Conservation (phyloP, 1,140 invertebrate species). For the Drosophila chauvacae region DNA sequence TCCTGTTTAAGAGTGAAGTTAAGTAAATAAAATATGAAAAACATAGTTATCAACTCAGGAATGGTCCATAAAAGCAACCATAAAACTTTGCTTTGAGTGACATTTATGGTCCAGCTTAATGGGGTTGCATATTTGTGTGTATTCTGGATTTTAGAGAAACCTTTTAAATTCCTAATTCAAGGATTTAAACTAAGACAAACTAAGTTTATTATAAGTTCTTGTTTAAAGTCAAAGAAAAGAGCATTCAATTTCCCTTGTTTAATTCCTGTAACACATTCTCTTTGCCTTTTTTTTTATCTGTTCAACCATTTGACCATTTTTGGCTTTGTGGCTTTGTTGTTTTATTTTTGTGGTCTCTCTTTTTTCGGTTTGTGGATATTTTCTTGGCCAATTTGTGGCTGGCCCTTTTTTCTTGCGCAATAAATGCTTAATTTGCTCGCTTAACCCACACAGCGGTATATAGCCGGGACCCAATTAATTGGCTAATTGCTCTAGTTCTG, state of each 20-base stretch:
- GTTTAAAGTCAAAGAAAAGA: not conserved
- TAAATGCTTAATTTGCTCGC: conserved; percentile 68
- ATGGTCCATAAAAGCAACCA: not conserved
- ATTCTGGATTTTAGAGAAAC: too few species aligned
- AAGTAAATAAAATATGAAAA: not conserved
- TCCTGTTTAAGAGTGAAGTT: too few species aligned
- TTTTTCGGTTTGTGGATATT: conserved; percentile 19
- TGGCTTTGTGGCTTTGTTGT: conserved; percentile 21
- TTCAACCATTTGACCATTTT: conserved; percentile 7
- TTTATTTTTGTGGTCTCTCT: not conserved
- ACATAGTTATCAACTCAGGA: not conserved
- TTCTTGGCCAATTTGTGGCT: conserved; percentile 54
- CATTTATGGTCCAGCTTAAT: not conserved
- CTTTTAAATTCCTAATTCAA: not conserved
- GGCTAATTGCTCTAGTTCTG: conserved; percentile 65
- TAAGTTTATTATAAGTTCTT: not conserved
- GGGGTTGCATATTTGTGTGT: not conserved
- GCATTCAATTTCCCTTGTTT: not conserved
- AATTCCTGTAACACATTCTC: not conserved
- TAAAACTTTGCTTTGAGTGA: not conserved
- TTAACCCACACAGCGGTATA: conserved; percentile 64
- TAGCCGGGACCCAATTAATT: conserved; percentile 34
- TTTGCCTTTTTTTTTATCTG: not conserved
- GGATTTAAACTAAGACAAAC: not conserved
- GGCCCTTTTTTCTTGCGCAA: conserved; percentile 40